Evolutionary conservation across 2,797 vertebrate species (phyloP), one percentile per base, ranked within the genome.

Genomic region (Ambastaia sidthimunki): DNA sequence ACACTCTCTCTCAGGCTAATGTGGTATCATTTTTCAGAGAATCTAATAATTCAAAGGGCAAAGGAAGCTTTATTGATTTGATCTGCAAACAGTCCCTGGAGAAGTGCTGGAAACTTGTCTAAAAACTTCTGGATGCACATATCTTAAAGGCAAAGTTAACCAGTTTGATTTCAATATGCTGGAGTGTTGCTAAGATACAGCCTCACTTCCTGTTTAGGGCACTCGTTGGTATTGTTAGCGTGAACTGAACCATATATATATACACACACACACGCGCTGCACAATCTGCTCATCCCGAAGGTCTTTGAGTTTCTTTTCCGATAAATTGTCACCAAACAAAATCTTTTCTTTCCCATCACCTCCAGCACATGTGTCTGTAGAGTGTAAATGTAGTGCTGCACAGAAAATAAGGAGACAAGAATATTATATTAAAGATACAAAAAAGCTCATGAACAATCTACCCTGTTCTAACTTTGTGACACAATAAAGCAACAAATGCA

Each of bases 221-320:
- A 0, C 7, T 25, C 10, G 2, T 3, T 5, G 31, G 15, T 18
- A 18, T 54, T 50, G 19, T 23, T 47, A 13, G 5, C 0, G n/a
- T 15, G 21, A 28, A 28, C 28, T 28, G n/a, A n/a, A 2, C 28
- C 4, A 28, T 28, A 28, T 28, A 28, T 28, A 28, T 2, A 28
- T 28, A 28, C 4, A 28, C 4, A 28, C 28, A 28, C n/a, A n/a
- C n/a, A n/a, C n/a, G 28, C 4, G 28, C 28, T 28, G 28, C 28
- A 28, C 94, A 0, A 98, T 92, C 82, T 99, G 97, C 15, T 98
- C 95, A 0, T 94, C 92, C 76, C 94, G 93, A 81, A 99, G 95
- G 68, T 93, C 87, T 60, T 89, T 65, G 52, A 98, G 93, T 3
- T 92, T 93, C 31, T 90, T 72, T 0, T 91, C 87, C 0, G 89